Evolutionary conservation across 1,140 invertebrate genomes (phyloP), one percentile per base, ranked within the genome.

Genomic region (Neotoxoptera formosana): DNA sequence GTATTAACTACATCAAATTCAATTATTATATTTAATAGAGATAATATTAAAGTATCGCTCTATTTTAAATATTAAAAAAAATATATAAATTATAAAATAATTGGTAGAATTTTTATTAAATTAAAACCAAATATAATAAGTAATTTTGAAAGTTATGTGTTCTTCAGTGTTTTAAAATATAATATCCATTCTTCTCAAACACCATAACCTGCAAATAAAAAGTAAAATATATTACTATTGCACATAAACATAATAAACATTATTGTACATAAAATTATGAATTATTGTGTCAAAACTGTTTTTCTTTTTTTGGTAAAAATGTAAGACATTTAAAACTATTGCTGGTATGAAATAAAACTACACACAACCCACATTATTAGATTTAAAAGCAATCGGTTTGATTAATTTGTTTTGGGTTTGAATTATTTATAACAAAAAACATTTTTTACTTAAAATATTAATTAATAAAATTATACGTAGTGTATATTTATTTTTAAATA

Each of bases 61-160:
- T 34, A 20, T 17, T 87, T 48, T 34, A 51, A 48, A 48, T 30
- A 47, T 88, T 25, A 51, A 48, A 88, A 48, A 48, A n/a, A 48
- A 48, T 41, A 88, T 4, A n/a, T 87, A 87, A 51, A 34, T 51
- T 47, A 88, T 88, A 21, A 20, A 88, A 88, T 48, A 48, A 87
- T 87, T 87, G 45, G 45, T 47, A 87, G 30, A 87, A 47, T 87
- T 36, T 34, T 88, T 56, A 56, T 89, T 89, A 25, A 89, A 89
- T 89, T 25, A 89, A 89, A 89, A 89, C 88, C 34, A 53, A 53
- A 45, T 34, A 87, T 87, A 87, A 89, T 21, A 36, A 53, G 47
- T 53, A 89, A 89, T 89, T 89, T 89, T 89, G n/a, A 89, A 23
- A 53, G 21, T 34, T 9, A 88, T 51, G 17, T n/a, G 34, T 87